Base-by-base conservation (phyloP, 2,888 invertebrate genomes). In the Achlya flavicornis region DNA sequence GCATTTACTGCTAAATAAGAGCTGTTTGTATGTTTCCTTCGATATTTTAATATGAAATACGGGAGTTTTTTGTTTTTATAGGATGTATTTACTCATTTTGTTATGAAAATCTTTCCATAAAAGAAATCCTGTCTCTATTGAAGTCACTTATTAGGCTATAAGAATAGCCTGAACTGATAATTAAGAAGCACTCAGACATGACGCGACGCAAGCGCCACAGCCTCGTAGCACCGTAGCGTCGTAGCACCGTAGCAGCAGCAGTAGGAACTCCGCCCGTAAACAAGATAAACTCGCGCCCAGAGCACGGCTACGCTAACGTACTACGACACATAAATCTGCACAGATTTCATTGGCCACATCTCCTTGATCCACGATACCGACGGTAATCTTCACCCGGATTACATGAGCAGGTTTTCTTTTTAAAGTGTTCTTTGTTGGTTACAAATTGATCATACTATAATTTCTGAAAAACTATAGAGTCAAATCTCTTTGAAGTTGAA, bases 1-100 rank as follows among this genome's bases (percentile, higher is more conserved):
- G 81, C 80, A 85, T 83, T 88, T 84, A 87, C 81, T 83, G 84
- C 81, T 81, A 80, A 84, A 84, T 84, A 84, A 79, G 72, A 74
- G 69, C 64, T 72, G 70, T 77, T 79, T 75, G 75, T 77, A 78
- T 72, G 76, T 75, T 78, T 73, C 76, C 72, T 75, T 61, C 66
- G 67, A 66, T 63, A 65, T 67, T 70, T 61, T 57, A 35, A 33
- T 58, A n/a, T 35, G 48, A 48, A 16, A 16, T 48, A 53, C 7
- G 19, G 19, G 19, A 19, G n/a, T 19, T 3, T n/a, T 53, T 53
- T 19, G 53, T 53, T 19, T 53, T 53, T 53, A 19, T 53, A 19
- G 19, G 2, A 53, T 10, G 5, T 48, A 48, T 3, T 6, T 6
- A 38, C 38, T 10, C 8, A 38, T 8, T 38, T 38, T 38, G 10